Evolutionary conservation across 2,797 vertebrate species (phyloP).

Genomic region (Lacerta agilis): DNA sequence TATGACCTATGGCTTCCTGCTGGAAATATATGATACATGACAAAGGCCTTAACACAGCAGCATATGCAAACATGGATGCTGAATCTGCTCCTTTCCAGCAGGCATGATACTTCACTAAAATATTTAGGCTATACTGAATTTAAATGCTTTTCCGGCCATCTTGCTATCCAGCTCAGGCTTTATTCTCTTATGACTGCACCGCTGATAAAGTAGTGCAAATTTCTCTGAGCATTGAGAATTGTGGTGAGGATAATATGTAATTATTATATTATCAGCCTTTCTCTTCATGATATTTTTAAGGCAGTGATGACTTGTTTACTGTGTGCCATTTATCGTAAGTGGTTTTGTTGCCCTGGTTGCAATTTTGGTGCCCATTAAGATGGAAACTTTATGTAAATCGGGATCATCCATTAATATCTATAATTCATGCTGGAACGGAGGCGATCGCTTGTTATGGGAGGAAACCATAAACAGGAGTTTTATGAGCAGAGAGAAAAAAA

Average conservation of each 20-base stretch:
- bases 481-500: conserved; percentile 68
- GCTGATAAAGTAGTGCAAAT: conserved; percentile 38
- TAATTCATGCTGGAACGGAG: conserved; percentile 66
- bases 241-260: conserved; percentile 33
- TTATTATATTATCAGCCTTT: conserved; percentile 34
- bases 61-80: conserved; percentile 11
- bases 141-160: conserved; percentile 47
- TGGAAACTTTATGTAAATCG: conserved; percentile 74
- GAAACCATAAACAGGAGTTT: conserved; percentile 66
- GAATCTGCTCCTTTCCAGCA: conserved; percentile 20
- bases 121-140: conserved; percentile 39
- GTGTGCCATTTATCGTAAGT: conserved; percentile 60
- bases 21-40: not conserved
- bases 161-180: conserved; percentile 12
- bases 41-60: not conserved
- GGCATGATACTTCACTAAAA: conserved; percentile 15
- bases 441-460: conserved; percentile 57
- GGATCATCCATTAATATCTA: conserved; percentile 66
- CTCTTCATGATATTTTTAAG: conserved; percentile 49
- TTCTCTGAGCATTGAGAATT: conserved; percentile 27
- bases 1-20: not conserved
- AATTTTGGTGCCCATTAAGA: conserved; percentile 66
- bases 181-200: conserved; percentile 47
- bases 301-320: conserved; percentile 58
- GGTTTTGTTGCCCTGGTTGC: conserved; percentile 67